These are phyloP conservation scores for Suricata suricatta DNA, from an alignment of 2,113 vertebrate species.

Conservation along the genomic window DNA sequence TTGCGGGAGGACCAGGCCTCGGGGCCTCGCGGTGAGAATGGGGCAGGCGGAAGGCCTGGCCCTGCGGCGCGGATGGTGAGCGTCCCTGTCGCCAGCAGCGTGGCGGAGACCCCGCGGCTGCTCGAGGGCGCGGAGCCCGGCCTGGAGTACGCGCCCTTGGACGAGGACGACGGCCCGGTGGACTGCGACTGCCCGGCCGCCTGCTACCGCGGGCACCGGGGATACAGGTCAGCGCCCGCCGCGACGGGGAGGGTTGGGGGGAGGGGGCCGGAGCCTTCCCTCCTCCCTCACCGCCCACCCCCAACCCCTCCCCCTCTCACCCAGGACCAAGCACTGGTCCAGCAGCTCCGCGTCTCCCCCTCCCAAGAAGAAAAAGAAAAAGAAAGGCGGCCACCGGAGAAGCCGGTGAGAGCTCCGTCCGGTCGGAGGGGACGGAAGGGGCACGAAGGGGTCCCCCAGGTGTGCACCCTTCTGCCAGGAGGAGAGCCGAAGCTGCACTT, in stretches of 20 bases:
- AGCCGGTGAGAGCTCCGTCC: constrained; percentile 90
- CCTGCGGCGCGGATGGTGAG: background rate
- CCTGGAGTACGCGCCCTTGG: constrained; percentile 82
- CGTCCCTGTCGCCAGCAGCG: constrained; percentile 75
- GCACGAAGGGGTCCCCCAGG: background rate
- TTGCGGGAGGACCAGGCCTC: background rate
- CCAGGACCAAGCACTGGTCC: constrained; percentile 87
- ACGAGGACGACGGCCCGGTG: constrained; percentile 84
- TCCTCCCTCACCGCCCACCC: background rate
- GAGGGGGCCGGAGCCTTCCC: background rate
- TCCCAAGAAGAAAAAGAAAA: constrained; percentile 98
- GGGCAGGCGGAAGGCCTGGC: background rate
- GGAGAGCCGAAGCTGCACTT: background rate
- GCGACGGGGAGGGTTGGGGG: background rate
- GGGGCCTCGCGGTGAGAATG: background rate
- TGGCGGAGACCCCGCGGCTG: constrained; percentile 85
- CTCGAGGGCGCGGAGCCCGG: constrained; percentile 81
- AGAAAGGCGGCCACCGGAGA: constrained; percentile 94
- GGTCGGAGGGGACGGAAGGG: background rate
- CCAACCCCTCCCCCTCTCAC: constrained; percentile 32
- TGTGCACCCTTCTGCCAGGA: background rate
- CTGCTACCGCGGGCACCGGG: constrained; percentile 87
- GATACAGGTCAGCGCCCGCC: constrained; percentile 85
- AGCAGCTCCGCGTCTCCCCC: constrained; percentile 96
- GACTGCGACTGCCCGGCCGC: constrained; percentile 87